Conservation (phyloP, 2,797 vertebrate genomes). For the Champsocephalus esox region DNA sequence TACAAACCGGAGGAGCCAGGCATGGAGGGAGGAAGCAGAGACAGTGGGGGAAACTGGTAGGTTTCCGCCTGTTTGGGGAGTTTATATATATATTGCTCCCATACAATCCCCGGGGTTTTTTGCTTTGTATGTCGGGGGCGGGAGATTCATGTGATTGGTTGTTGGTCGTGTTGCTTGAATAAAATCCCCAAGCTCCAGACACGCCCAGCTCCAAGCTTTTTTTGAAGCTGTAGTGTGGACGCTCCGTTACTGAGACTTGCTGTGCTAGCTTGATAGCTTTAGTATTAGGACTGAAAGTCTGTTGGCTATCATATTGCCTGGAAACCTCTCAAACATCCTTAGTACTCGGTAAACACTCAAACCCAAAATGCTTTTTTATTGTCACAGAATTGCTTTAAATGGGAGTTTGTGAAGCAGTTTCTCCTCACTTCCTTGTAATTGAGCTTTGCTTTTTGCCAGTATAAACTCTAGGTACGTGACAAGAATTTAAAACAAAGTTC, state of each 20-base stretch:
- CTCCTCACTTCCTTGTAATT: conserved; percentile 8
- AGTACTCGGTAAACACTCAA: not conserved
- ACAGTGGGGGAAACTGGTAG: no score
- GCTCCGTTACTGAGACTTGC: not conserved
- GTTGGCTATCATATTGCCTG: not conserved
- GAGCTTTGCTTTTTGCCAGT: not conserved
- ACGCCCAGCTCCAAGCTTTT: no score
- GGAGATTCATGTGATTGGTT: no score
- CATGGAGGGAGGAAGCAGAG: no score
- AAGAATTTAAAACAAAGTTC: conserved; percentile 19
- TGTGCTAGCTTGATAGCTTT: not conserved
- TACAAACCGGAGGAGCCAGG: no score
- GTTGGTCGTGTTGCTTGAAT: no score
- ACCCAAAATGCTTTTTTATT: not conserved
- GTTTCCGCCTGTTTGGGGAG: no score
- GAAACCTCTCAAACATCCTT: not conserved
- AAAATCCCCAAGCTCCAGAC: no score
- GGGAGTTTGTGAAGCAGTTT: not conserved
- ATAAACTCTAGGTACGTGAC: not conserved
- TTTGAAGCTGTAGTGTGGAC: no score
- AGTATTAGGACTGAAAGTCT: not conserved
- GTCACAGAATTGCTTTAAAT: not conserved
- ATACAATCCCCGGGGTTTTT: no score
- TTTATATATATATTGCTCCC: no score
- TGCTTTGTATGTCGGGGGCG: no score